phyloP scores from a whole-genome alignment of 2,797 vertebrate genomes.

The Pogonophryne albipinna region DNA sequence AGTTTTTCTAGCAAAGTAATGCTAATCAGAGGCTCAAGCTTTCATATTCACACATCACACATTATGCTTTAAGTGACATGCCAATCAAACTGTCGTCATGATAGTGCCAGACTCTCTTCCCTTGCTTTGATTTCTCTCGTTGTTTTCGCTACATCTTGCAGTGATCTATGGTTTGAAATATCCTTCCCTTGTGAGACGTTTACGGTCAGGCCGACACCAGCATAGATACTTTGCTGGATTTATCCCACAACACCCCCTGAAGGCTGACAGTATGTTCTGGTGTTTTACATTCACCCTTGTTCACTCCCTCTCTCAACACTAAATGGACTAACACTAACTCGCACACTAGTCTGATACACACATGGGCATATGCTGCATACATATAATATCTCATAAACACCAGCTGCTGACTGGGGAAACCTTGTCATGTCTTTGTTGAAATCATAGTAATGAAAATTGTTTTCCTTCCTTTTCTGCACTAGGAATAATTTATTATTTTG shows the following conservation, averaged over 20 bases:
- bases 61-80: constrained; percentile 28
- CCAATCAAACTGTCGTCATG: constrained; percentile 40
- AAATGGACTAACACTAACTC: constrained; percentile 51
- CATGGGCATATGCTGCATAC: constrained; percentile 46
- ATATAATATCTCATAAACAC: constrained; percentile 56
- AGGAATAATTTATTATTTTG: constrained; percentile 1
- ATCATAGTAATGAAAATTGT: constrained; percentile 18
- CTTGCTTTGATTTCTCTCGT: constrained; percentile 13
- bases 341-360: constrained; percentile 21
- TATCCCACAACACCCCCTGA: constrained; percentile 44
- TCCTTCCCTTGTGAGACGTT: constrained; percentile 34
- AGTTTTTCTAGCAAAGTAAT: constrained; percentile 39
- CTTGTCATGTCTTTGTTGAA: constrained; percentile 26
- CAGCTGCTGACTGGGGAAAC: constrained; percentile 41
- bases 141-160: constrained; percentile 19
- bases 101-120: background rate
- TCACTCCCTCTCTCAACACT: constrained; percentile 34
- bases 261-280: constrained; percentile 39
- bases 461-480: background rate
- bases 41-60: constrained; percentile 32
- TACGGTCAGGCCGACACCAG: constrained; percentile 23
- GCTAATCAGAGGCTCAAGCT: constrained; percentile 46
- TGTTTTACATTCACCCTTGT: constrained; percentile 44
- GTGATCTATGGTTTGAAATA: constrained; percentile 42
- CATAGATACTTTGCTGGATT: constrained; percentile 41